Evolutionary conservation across 2,113 vertebrate species (phyloP).

Genomic region (Aegypius monachus): DNA sequence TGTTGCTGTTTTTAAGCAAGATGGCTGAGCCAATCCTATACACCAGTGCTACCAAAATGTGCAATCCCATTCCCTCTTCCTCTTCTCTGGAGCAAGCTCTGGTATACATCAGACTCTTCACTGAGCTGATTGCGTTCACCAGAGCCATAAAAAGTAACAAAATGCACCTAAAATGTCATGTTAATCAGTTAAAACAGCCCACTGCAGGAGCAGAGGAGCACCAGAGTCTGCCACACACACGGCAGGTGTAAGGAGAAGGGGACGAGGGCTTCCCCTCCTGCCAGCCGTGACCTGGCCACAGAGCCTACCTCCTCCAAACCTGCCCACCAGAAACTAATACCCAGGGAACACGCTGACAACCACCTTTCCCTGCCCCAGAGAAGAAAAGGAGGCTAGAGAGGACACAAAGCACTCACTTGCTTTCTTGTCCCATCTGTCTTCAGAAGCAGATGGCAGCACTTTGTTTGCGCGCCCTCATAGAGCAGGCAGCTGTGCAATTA

Average conservation of each 20-base stretch:
- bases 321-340: not conserved
- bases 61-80: not conserved
- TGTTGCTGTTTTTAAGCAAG: not conserved
- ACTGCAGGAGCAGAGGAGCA: not conserved
- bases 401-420: not conserved
- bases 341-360: not conserved
- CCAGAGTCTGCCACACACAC: not conserved
- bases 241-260: not conserved
- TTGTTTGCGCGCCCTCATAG: fast-evolving
- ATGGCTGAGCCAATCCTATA: not conserved
- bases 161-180: not conserved
- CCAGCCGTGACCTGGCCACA: not conserved
- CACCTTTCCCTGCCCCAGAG: not conserved
- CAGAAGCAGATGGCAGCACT: not conserved
- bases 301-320: not conserved
- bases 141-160: not conserved
- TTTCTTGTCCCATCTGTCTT: not conserved
- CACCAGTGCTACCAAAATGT: not conserved
- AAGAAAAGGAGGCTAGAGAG: not conserved
- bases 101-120: not conserved
- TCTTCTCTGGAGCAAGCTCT: not conserved
- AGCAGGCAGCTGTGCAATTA: not conserved
- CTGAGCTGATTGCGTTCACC: not conserved
- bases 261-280: not conserved
- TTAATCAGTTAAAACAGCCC: not conserved